These are phyloP conservation scores for Diceros bicornis DNA, from an alignment of 2,797 vertebrate species.

Conservation along the genomic window DNA sequence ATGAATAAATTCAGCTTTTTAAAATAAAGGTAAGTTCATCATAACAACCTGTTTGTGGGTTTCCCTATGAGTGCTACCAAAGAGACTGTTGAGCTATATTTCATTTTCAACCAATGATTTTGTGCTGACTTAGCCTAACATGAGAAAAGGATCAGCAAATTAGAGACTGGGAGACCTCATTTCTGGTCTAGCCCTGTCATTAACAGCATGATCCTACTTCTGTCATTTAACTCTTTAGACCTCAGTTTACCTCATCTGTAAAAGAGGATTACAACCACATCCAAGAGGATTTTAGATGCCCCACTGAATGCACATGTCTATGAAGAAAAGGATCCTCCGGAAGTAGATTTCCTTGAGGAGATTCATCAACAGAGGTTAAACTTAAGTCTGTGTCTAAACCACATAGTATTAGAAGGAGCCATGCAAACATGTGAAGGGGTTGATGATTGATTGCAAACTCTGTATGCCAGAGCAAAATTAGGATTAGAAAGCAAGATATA, in stretches of 20 bases:
- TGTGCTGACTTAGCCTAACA: neutral
- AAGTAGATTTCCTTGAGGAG: neutral
- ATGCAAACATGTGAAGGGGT: neutral
- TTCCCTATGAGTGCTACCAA: neutral
- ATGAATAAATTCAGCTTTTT: constrained; percentile 40
- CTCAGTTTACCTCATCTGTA: neutral
- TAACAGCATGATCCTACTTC: neutral
- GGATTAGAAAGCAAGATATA: constrained; percentile 26
- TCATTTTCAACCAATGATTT: neutral
- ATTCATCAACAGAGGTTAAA: neutral
- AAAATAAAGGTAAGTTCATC: neutral
- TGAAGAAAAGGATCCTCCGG: neutral
- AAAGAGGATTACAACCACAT: neutral
- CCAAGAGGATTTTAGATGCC: neutral
- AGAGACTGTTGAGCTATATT: neutral
- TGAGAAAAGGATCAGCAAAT: neutral
- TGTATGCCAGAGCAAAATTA: neutral
- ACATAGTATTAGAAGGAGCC: neutral
- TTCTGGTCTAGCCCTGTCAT: neutral
- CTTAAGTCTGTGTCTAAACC: neutral
- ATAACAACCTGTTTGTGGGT: neutral
- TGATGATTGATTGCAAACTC: neutral
- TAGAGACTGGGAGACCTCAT: neutral
- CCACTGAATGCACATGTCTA: neutral
- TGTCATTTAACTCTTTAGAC: neutral